Base-by-base conservation (phyloP, 2,113 vertebrate genomes). In the Polypterus bichir region DNA sequence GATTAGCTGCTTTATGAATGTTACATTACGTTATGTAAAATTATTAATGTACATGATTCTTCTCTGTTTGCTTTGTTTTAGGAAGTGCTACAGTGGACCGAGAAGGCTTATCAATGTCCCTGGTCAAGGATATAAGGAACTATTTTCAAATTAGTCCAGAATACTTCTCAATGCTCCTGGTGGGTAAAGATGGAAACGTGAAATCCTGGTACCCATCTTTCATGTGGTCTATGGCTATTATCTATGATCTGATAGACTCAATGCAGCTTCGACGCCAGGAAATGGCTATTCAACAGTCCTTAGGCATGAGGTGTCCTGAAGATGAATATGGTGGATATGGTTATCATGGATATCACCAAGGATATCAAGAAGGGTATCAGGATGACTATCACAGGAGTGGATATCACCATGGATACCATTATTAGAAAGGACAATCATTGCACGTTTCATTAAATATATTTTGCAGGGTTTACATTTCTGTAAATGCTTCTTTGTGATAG, bases 121-220 rank as follows among this genome's bases (percentile, higher is more conserved):
- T 99, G 68, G 95, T 97, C 75, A 92, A 89, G 81, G 96, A 99
- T 76, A 92, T 99, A 69, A 81, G 96, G 71, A 97, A 97, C 81
- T 99, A 99, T 73, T 98, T 99, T 76, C 96, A 99, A 82, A 88
- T 93, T 74, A 98, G 95, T 73, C 90, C 91, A 0, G 94, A 98
- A 66, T 97, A 99, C 72, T 99, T 99, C 84, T 97, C 95, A 67
- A 99, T 99, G 96, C 86, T 99, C 68, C 84, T 99, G 48, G 95
- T 99, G 63, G 96, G 96, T 59, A 99, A 99, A 77, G 96, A 99
- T 0, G 91, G 96, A 61, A 99, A 98, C 2, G 93, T 99, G 1
- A 99, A 99, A 77, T 98, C 92, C 65, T 99, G 96, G 96, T 99
- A 99, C 73, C 96, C 96, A 3, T 94, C 94, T 1, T 94, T 94